Conservation (phyloP, 1,140 invertebrate genomes). For the Rhynchophorus ferrugineus region DNA sequence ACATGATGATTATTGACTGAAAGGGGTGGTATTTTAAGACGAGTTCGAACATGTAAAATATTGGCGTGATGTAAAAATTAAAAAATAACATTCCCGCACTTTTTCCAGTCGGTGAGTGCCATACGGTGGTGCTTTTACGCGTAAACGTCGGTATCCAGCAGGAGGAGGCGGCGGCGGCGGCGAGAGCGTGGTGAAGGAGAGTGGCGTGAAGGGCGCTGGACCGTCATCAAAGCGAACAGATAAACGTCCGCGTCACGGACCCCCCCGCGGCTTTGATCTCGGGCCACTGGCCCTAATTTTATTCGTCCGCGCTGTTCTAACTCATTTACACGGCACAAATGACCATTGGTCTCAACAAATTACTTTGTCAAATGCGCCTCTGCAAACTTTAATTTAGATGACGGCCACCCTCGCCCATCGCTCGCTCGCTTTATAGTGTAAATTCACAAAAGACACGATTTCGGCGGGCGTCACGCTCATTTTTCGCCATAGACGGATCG, state of each 20-base stretch:
- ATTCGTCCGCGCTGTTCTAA: slow-evolving; percentile 38
- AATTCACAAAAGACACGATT: slow-evolving; percentile 1
- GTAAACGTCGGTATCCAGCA: too few species aligned
- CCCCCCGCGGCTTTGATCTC: slow-evolving; percentile 32
- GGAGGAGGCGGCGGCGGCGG: too few species aligned
- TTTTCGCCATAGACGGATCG: neutral
- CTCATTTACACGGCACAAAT: slow-evolving; percentile 42
- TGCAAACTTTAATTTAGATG: slow-evolving; percentile 36
- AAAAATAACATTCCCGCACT: too few species aligned
- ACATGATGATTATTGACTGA: too few species aligned
- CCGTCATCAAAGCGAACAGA: slow-evolving; percentile 7
- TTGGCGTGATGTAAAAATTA: too few species aligned
- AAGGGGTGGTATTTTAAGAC: too few species aligned
- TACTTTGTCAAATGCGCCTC: slow-evolving; percentile 41
- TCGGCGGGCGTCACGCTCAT: neutral
- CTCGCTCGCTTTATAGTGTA: neutral
- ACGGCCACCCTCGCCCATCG: slow-evolving; percentile 26
- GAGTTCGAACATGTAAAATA: too few species aligned
- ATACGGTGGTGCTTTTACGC: too few species aligned
- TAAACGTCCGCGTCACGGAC: neutral
- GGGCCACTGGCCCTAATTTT: slow-evolving; percentile 40
- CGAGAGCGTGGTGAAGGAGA: neutral
- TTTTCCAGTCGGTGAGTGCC: too few species aligned
- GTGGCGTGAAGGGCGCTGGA: neutral
- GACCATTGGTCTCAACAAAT: slow-evolving; percentile 41